These are phyloP conservation scores for Mus spicilegus DNA, from an alignment of 2,113 vertebrate species.

Conservation along the genomic window DNA sequence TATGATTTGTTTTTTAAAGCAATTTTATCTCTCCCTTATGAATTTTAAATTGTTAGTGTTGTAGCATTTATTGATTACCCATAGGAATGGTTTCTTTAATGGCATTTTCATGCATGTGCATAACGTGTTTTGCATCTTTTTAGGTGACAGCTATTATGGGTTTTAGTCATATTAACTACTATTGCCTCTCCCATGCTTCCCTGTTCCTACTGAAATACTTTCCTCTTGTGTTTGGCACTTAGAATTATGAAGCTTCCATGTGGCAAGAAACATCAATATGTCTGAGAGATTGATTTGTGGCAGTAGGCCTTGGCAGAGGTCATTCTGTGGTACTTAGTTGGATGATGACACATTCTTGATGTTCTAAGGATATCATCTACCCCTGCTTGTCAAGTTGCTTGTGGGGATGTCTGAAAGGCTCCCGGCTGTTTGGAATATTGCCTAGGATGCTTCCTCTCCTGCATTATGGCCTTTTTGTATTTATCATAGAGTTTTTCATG, in stretches of 20 bases:
- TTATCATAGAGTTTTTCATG: background rate
- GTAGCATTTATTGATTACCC: background rate
- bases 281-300: background rate
- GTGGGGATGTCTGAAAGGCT: background rate
- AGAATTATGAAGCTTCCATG: background rate
- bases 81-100: background rate
- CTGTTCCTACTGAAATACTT: background rate
- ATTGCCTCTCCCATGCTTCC: accelerated
- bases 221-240: background rate
- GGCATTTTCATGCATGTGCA: background rate
- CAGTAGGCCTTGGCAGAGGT: background rate
- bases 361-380: background rate
- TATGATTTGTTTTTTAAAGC: background rate
- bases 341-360: background rate
- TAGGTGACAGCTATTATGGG: background rate
- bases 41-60: background rate
- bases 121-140: background rate
- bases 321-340: background rate
- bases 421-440: background rate
- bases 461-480: background rate
- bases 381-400: no score
- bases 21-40: background rate
- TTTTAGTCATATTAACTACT: background rate
- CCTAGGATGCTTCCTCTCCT: background rate
- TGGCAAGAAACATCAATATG: background rate